Conservation (phyloP, 2,797 vertebrate genomes). For the Pogonophryne albipinna region DNA sequence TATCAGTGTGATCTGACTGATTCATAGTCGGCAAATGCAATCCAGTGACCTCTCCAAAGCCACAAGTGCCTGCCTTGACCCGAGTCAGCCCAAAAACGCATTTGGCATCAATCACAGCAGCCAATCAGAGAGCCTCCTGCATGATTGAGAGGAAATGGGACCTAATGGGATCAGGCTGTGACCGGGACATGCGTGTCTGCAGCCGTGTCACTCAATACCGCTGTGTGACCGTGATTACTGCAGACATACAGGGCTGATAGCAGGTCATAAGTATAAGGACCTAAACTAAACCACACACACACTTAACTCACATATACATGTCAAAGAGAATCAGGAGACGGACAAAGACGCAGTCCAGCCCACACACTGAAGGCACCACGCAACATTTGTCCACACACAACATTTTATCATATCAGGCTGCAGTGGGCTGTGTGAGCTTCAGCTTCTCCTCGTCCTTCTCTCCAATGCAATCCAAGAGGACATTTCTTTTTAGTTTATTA, state of each 20-base stretch:
- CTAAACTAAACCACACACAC: conserved; percentile 48
- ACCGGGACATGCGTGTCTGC: conserved; percentile 63
- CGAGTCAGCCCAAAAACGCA: conserved; percentile 47
- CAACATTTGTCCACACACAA: neutral
- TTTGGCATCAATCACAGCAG: conserved; percentile 71
- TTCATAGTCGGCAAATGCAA: conserved; percentile 44
- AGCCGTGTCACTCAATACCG: conserved; percentile 71
- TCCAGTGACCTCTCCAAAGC: conserved; percentile 57
- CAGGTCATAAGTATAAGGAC: conserved; percentile 61
- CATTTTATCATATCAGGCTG: neutral
- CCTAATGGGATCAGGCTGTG: conserved; percentile 84
- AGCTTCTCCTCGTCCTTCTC: conserved; percentile 19
- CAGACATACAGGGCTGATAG: conserved; percentile 56
- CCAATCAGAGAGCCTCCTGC: conserved; percentile 74
- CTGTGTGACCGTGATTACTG: conserved; percentile 69
- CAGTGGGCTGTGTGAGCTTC: neutral
- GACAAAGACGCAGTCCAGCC: conserved; percentile 42
- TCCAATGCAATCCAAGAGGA: conserved; percentile 17
- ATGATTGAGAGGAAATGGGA: conserved; percentile 81
- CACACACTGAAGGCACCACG: neutral
- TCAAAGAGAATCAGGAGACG: conserved; percentile 61
- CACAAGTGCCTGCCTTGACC: conserved; percentile 40
- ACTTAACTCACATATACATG: conserved; percentile 41
- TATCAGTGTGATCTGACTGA: conserved; percentile 40
- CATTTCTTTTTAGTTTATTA: conserved; percentile 60